Conservation (phyloP, 2,113 vertebrate species). For the Gopherus evgoodei region DNA sequence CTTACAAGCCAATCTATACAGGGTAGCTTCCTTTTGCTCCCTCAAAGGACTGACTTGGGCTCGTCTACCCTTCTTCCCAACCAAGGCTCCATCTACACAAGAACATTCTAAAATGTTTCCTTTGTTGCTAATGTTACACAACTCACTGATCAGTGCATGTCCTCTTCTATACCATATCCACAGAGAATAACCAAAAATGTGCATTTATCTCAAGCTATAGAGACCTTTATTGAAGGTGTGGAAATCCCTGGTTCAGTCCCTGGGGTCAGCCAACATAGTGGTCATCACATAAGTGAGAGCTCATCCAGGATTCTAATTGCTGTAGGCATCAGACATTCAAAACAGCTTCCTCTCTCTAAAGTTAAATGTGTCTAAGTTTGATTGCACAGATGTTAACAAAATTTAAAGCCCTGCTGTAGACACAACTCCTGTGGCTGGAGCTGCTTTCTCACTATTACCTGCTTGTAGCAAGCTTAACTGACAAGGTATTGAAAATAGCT, state of each 20-base stretch:
- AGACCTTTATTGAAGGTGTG: neutral
- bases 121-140: neutral
- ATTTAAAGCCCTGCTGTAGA: neutral
- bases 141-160: neutral
- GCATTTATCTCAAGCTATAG: neutral
- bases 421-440: neutral
- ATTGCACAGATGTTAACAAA: neutral
- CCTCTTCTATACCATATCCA: neutral
- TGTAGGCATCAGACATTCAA: neutral
- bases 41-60: neutral
- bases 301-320: neutral
- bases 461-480: neutral
- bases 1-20: neutral
- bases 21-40: neutral
- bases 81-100: neutral
- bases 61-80: neutral
- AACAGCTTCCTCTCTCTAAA: neutral
- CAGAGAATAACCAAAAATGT: neutral
- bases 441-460: neutral
- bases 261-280: neutral
- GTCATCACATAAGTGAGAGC: neutral
- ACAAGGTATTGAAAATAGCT: neutral
- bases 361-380: neutral
- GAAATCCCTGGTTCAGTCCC: neutral
- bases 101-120: neutral